phyloP scores from a whole-genome alignment of 2,113 vertebrate species.

The Lathamus discolor region DNA sequence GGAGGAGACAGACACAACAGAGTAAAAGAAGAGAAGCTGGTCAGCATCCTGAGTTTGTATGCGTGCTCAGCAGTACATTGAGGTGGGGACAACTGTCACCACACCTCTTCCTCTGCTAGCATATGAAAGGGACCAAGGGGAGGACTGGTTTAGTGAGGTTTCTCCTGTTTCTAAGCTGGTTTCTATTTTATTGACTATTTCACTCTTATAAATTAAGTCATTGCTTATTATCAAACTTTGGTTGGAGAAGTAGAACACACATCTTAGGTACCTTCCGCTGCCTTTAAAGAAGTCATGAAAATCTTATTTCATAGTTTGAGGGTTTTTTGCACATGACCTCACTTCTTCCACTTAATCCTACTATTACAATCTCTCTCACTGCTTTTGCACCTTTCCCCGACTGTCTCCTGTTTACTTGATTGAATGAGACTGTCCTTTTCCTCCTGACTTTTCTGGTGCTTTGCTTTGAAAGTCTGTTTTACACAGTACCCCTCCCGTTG shows the following conservation, averaged over 20 bases:
- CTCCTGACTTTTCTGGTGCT: neutral
- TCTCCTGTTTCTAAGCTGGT: neutral
- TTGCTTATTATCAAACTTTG: neutral
- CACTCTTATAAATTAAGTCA: neutral
- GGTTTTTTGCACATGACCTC: neutral
- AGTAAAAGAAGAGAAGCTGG: neutral
- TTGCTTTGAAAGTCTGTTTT: conserved; percentile 49
- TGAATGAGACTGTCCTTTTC: neutral
- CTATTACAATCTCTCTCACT: neutral
- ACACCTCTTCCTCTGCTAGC: neutral
- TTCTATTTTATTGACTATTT: neutral
- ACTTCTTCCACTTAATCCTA: neutral
- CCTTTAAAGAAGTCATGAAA: neutral
- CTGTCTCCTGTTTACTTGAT: neutral
- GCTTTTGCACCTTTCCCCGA: neutral
- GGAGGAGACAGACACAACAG: neutral
- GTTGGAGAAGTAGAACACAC: neutral
- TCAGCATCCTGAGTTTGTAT: neutral
- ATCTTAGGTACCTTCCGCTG: neutral
- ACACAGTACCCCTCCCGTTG: conserved; percentile 44
- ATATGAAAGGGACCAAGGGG: neutral
- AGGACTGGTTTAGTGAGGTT: neutral
- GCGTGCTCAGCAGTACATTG: neutral
- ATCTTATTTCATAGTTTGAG: neutral
- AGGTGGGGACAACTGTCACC: neutral